Percentiles rank a stretch among this genome's conserved stretches.
Evolutionary conservation across 2,113 vertebrate species (phyloP).

Genomic region (Aptenodytes patagonicus): DNA sequence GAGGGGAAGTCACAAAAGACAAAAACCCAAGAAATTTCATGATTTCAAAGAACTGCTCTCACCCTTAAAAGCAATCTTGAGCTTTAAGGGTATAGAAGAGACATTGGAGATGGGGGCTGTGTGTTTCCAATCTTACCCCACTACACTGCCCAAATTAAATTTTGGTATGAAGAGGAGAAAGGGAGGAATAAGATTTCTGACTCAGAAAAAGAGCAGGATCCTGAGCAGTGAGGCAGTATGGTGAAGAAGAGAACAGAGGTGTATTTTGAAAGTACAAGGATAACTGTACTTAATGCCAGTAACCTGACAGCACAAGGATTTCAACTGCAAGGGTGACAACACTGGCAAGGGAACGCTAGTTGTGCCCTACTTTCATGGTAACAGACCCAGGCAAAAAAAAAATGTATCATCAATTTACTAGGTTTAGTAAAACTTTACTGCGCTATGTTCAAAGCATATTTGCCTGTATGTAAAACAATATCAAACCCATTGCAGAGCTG

Average conservation of each 20-base stretch:
- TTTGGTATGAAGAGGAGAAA: neutral
- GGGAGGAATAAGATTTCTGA: neutral
- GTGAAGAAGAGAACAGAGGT: neutral
- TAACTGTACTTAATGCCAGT: neutral
- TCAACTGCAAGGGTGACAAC: neutral
- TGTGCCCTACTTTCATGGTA: neutral
- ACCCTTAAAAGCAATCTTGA: neutral
- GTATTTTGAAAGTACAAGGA: neutral
- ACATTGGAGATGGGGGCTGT: accelerated
- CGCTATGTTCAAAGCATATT: neutral
- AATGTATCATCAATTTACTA: neutral
- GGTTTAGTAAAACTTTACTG: constrained; percentile 13
- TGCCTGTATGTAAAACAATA: neutral
- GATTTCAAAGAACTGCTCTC: neutral
- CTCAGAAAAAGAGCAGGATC: neutral
- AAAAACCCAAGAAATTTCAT: neutral
- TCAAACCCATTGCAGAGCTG: neutral
- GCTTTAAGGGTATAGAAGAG: neutral
- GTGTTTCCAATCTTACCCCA: neutral
- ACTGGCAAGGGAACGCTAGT: neutral
- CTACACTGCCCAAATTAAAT: neutral
- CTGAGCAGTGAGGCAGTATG: neutral
- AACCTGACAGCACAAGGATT: neutral
- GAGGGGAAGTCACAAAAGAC: neutral
- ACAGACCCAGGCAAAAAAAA: neutral